Evolutionary conservation across 35 echinoderm and acorn worm species (phyloP).

Genomic region (Eucidaris tribuloides): DNA sequence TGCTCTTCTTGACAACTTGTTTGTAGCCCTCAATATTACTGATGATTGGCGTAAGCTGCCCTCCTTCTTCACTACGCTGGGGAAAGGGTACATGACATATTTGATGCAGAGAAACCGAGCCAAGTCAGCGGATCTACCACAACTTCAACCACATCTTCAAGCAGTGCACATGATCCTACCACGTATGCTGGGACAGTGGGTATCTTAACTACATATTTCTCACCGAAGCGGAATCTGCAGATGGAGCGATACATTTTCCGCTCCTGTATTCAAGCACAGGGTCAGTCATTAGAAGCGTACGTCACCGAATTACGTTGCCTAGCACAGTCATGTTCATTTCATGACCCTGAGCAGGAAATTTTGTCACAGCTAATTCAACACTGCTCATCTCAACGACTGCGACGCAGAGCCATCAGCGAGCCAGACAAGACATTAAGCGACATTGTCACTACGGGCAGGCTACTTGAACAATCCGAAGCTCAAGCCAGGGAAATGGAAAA

Average conservation of each 20-base stretch:
- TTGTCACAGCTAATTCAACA: slow-evolving; percentile 11
- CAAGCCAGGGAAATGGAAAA: too few relatives aligned
- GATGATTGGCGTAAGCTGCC: slow-evolving; percentile 25
- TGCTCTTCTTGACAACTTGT: slow-evolving; percentile 23
- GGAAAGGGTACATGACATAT: slow-evolving; percentile 14
- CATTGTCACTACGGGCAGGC: too few relatives aligned
- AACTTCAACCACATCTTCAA: slow-evolving; percentile 2
- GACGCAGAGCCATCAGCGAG: too few relatives aligned
- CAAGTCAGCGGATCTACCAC: too few relatives aligned
- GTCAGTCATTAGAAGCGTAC: slow-evolving; percentile 19
- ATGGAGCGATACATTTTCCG: slow-evolving; percentile 39
- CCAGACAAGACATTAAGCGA: too few relatives aligned
- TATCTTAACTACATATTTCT: neutral
- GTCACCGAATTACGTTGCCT: slow-evolving; percentile 7
- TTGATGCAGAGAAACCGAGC: neutral
- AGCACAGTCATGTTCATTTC: neutral
- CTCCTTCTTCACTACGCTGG: slow-evolving; percentile 48
- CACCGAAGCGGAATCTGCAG: slow-evolving; percentile 25
- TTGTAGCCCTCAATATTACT: slow-evolving; percentile 5
- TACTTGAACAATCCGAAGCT: too few relatives aligned
- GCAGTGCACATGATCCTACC: neutral
- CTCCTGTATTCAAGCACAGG: neutral
- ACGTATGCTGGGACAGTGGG: neutral
- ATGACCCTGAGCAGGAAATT: slow-evolving; percentile 20
- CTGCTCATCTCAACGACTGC: too few relatives aligned